These are phyloP conservation scores for Xestia ashworthii DNA, from an alignment of 2,888 invertebrate species.

Conservation along the genomic window DNA sequence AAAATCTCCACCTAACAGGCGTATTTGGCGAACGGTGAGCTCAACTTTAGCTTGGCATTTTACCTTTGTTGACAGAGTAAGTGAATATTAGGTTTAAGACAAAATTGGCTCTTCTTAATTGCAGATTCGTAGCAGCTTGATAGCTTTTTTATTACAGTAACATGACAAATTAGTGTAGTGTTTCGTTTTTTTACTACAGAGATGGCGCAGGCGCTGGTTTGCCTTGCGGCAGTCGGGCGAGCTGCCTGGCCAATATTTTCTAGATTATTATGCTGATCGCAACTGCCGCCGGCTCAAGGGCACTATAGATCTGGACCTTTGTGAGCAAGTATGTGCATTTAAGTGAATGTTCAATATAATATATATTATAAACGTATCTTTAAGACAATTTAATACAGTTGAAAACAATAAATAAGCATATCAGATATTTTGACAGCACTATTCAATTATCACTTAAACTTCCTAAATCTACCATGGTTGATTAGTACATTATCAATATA, in stretches of 20 bases:
- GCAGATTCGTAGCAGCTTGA: constrained; percentile 13
- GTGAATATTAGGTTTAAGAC: constrained; percentile 63
- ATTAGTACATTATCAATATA: background rate
- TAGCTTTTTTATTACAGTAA: constrained; percentile 1
- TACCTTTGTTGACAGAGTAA: constrained; percentile 82
- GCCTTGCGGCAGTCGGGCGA: constrained; percentile 97
- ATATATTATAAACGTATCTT: background rate
- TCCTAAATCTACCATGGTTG: background rate
- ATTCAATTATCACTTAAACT: too few species aligned
- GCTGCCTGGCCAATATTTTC: constrained; percentile 97
- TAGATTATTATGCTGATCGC: constrained; percentile 98
- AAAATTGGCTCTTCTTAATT: constrained; percentile 41
- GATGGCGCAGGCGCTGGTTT: constrained; percentile 99
- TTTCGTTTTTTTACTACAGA: constrained; percentile 88
- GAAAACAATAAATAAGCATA: background rate
- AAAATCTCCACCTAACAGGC: constrained; percentile 98
- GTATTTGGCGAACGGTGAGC: constrained; percentile 98
- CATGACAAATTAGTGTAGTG: constrained; percentile 53
- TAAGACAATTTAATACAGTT: background rate
- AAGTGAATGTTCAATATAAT: constrained; percentile 36
- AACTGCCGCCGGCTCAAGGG: constrained; percentile 96
- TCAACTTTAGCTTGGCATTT: constrained; percentile 69
- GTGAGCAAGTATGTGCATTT: constrained; percentile 94
- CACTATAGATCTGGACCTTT: constrained; percentile 98
- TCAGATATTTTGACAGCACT: background rate